Conservation (phyloP, 2,888 invertebrate genomes). For the Cephus pulcher region DNA sequence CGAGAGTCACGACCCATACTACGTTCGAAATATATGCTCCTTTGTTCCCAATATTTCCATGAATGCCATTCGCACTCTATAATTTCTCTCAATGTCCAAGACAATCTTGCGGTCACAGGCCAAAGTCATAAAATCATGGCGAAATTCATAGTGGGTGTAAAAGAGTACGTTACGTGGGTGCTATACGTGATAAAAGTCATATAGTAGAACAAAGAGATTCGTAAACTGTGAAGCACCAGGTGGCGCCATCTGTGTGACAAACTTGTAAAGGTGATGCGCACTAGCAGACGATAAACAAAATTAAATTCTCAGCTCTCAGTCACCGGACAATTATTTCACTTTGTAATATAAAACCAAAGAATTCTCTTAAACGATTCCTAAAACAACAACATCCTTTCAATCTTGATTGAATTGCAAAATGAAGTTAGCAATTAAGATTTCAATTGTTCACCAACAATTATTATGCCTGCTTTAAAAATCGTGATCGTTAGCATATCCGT, state of each 20-base stretch:
- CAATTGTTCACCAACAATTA: constrained; percentile 10
- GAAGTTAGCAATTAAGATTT: constrained; percentile 23
- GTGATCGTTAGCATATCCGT: background rate
- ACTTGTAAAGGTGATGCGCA: background rate
- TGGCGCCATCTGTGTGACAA: background rate
- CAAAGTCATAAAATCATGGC: constrained; percentile 1
- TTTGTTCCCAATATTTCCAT: background rate
- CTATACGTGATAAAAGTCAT: background rate
- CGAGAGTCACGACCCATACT: background rate
- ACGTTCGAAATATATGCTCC: background rate
- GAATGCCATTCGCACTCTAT: background rate
- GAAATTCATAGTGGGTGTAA: background rate
- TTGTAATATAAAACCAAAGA: background rate
- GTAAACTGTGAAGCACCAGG: background rate
- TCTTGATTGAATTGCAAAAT: constrained; percentile 17
- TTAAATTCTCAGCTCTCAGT: background rate
- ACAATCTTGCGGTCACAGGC: background rate
- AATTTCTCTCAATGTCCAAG: background rate
- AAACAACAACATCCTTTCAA: background rate
- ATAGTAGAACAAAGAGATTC: background rate
- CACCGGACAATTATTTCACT: background rate
- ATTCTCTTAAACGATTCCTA: background rate
- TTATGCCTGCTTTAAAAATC: background rate
- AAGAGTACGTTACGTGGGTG: too few species aligned
- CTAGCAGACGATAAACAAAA: background rate